Percentiles rank a stretch among this genome's conserved stretches.
Evolutionary conservation across 2,888 invertebrate genomes (phyloP).

Genomic region (Drosophila anomelani): DNA sequence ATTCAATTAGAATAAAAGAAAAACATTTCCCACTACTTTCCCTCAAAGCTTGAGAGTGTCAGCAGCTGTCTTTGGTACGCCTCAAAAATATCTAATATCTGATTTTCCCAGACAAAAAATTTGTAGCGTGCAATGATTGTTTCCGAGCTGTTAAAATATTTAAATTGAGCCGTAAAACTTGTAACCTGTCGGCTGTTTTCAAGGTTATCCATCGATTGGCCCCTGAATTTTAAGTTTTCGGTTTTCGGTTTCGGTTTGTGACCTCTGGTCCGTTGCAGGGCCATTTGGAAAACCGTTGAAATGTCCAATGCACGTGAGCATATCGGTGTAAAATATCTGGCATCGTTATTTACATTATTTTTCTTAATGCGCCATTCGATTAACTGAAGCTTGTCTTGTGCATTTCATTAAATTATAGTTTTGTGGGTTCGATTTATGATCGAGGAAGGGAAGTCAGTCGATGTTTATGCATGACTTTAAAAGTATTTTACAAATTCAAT

Average conservation of each 20-base stretch:
- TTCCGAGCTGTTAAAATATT: conserved; percentile 66
- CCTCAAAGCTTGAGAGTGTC: conserved; percentile 5
- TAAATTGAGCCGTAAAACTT: conserved; percentile 74
- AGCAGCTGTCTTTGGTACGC: conserved; percentile 26
- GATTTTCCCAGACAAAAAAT: conserved; percentile 3
- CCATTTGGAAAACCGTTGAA: conserved; percentile 56
- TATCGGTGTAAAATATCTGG: conserved; percentile 14
- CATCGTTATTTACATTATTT: conserved; percentile 12
- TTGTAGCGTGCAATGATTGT: conserved; percentile 27
- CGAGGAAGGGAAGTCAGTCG: conserved; percentile 23
- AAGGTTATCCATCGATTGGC: conserved; percentile 57
- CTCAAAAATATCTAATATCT: conserved; percentile 17
- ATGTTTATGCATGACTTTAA: conserved; percentile 1
- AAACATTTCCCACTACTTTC: conserved; percentile 9
- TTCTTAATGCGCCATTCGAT: conserved; percentile 28
- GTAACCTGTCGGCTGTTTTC: conserved; percentile 71
- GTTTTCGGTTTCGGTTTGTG: conserved; percentile 19
- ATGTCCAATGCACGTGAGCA: conserved; percentile 51
- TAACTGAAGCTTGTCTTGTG: conserved; percentile 14
- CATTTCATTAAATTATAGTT: conserved; percentile 32
- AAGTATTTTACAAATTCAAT: conserved; percentile 25
- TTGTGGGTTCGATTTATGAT: conserved; percentile 29
- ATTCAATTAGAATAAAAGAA: background rate
- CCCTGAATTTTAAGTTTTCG: conserved; percentile 11
- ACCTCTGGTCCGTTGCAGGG: conserved; percentile 50